Conservation (phyloP, 2,113 vertebrate genomes). For the Muntiacus reevesi region DNA sequence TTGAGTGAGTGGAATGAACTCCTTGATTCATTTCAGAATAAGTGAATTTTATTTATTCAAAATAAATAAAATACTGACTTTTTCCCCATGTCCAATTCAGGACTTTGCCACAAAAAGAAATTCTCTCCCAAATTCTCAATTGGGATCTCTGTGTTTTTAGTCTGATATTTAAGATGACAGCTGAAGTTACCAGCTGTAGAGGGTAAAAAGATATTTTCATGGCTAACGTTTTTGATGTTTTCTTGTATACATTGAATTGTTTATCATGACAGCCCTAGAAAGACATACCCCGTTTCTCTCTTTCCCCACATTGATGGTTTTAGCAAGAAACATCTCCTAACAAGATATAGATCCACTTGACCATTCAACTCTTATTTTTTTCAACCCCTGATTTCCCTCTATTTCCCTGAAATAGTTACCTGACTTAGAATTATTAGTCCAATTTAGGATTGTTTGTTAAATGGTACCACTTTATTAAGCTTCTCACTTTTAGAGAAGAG, state of each 20-base stretch:
- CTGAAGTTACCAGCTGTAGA: neutral
- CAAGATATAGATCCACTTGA: neutral
- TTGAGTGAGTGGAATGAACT: conserved; percentile 65
- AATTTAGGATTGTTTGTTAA: neutral
- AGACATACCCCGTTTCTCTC: neutral
- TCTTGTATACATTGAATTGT: neutral
- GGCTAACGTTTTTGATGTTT: conserved; percentile 29
- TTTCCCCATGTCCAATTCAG: conserved; percentile 6
- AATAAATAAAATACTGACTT: conserved; percentile 37
- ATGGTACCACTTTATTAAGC: neutral
- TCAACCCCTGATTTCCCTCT: neutral
- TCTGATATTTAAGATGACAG: neutral
- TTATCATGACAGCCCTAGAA: neutral
- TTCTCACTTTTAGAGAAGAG: neutral
- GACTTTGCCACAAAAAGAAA: neutral
- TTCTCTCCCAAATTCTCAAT: neutral
- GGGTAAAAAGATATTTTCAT: conserved; percentile 55
- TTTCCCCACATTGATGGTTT: neutral
- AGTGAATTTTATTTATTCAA: conserved; percentile 30
- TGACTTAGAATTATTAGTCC: neutral
- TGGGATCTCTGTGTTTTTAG: neutral
- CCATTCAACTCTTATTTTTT: neutral
- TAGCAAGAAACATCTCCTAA: neutral
- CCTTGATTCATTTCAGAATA: conserved; percentile 62
- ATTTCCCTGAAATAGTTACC: neutral